phyloP scores from a whole-genome alignment of 2,888 invertebrate species.

The Quadroppia sp. region DNA sequence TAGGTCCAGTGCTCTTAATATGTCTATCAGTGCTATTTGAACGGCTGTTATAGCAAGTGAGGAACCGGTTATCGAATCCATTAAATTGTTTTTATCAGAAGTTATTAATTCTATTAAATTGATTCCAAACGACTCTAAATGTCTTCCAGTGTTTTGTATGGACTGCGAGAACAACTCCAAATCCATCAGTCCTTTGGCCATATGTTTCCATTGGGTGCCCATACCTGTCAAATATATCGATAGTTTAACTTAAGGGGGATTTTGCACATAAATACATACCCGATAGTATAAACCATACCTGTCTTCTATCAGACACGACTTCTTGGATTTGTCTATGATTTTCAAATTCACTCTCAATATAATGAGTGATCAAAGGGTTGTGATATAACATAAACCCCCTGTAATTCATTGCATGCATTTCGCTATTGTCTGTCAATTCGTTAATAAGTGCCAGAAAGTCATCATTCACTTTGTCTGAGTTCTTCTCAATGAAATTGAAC shows the following conservation, averaged over 20 bases:
- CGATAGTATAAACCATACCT: conserved; percentile 90
- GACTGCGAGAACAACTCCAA: conserved; percentile 75
- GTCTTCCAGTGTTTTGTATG: conserved; percentile 69
- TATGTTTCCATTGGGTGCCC: conserved; percentile 71
- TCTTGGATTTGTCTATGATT: not conserved
- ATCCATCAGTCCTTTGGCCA: conserved; percentile 82
- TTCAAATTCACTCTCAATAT: too few relatives aligned
- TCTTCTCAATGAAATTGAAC: conserved; percentile 57
- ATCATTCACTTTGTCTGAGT: conserved; percentile 54
- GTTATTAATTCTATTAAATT: conserved; percentile 76
- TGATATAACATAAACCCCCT: conserved; percentile 60
- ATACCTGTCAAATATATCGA: not conserved
- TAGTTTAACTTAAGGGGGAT: conserved; percentile 69
- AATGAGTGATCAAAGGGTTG: not conserved
- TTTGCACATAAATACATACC: conserved; percentile 60
- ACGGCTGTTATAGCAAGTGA: conserved; percentile 58
- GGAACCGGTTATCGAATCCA: conserved; percentile 91
- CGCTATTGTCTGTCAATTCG: conserved; percentile 58
- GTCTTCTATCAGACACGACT: conserved; percentile 59
- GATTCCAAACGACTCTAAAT: conserved; percentile 70
- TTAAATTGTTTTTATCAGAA: conserved; percentile 65
- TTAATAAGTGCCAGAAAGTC: conserved; percentile 73
- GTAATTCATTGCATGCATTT: not conserved
- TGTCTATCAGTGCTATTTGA: conserved; percentile 52
- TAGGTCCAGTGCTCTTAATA: conserved; percentile 51